Percentiles rank a stretch among this genome's conserved stretches.
Evolutionary conservation across 2,888 invertebrate species (phyloP).

Genomic region (Venusia cambrica): DNA sequence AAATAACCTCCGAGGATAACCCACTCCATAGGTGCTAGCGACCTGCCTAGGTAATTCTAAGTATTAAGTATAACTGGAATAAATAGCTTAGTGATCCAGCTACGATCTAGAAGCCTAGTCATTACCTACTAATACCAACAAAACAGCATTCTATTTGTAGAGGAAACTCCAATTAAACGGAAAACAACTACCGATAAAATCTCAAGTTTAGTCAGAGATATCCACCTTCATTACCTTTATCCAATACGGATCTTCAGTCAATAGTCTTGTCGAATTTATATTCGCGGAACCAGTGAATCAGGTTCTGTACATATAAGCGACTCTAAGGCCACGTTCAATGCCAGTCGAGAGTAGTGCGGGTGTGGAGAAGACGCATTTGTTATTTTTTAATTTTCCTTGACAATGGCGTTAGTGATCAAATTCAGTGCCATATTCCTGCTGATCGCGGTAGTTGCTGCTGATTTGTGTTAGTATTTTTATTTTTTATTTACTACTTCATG

Average conservation of each 20-base stretch:
- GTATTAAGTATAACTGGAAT: too few species aligned
- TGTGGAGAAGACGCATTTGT: slow-evolving; percentile 43
- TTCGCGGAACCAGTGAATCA: slow-evolving; percentile 53
- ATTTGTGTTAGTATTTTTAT: slow-evolving; percentile 58
- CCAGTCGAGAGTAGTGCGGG: slow-evolving; percentile 58
- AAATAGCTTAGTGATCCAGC: too few species aligned
- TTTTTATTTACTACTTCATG: slow-evolving; percentile 6
- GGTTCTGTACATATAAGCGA: slow-evolving; percentile 60
- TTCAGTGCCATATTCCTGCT: slow-evolving; percentile 71
- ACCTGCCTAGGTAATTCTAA: too few species aligned
- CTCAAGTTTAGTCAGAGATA: too few species aligned
- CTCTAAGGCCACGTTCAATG: slow-evolving; percentile 62
- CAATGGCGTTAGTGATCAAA: slow-evolving; percentile 70
- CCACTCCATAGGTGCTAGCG: too few species aligned
- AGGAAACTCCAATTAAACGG: too few species aligned
- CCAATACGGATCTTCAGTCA: slow-evolving; percentile 11
- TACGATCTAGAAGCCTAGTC: too few species aligned
- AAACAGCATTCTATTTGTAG: too few species aligned
- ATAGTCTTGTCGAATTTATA: slow-evolving; percentile 26
- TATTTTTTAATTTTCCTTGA: slow-evolving; percentile 43
- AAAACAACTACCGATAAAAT: slow-evolving; percentile 3
- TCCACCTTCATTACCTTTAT: slow-evolving; percentile 4
- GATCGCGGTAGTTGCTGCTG: slow-evolving; percentile 55
- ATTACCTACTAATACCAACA: too few species aligned
- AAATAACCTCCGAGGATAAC: too few species aligned